These are phyloP conservation scores for Trachurus trachurus DNA, from an alignment of 2,797 vertebrate species.

Conservation along the genomic window DNA sequence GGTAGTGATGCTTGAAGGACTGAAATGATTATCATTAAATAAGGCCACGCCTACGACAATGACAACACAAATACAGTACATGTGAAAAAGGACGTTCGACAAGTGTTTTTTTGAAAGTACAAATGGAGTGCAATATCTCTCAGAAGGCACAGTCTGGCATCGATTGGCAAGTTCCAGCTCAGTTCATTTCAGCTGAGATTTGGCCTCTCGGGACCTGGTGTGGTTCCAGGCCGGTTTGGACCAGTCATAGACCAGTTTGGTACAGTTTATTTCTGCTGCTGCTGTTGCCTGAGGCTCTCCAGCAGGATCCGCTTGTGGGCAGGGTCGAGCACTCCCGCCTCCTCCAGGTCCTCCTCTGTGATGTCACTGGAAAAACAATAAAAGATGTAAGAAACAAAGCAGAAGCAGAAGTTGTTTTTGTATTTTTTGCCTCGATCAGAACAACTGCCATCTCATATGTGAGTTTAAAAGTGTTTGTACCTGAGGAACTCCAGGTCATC, in stretches of 20 bases:
- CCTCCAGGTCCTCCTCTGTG: slow-evolving; percentile 96
- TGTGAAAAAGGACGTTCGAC: slow-evolving; percentile 54
- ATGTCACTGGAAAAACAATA: slow-evolving; percentile 89
- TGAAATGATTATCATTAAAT: slow-evolving; percentile 76
- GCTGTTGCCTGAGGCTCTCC: slow-evolving; percentile 89
- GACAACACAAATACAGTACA: slow-evolving; percentile 65
- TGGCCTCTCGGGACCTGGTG: slow-evolving; percentile 37
- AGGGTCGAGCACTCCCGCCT: slow-evolving; percentile 93
- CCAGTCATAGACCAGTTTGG: slow-evolving; percentile 44
- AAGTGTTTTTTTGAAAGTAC: slow-evolving; percentile 60
- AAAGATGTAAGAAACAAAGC: background rate
- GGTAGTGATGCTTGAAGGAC: slow-evolving; percentile 66
- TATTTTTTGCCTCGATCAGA: background rate
- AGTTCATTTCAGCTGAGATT: slow-evolving; percentile 66
- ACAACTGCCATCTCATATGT: background rate
- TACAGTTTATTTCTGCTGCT: slow-evolving; percentile 73
- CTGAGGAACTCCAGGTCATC: slow-evolving; percentile 98
- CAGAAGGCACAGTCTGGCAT: slow-evolving; percentile 80
- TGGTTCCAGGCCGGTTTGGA: slow-evolving; percentile 37
- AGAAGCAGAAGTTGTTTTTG: background rate
- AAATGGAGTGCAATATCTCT: slow-evolving; percentile 80
- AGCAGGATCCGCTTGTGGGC: slow-evolving; percentile 92
- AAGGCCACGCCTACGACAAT: slow-evolving; percentile 59
- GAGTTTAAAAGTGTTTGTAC: slow-evolving; percentile 70
- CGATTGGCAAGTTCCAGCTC: slow-evolving; percentile 60